phyloP scores from a whole-genome alignment of 2,797 vertebrate species.

The Argya squamiceps region DNA sequence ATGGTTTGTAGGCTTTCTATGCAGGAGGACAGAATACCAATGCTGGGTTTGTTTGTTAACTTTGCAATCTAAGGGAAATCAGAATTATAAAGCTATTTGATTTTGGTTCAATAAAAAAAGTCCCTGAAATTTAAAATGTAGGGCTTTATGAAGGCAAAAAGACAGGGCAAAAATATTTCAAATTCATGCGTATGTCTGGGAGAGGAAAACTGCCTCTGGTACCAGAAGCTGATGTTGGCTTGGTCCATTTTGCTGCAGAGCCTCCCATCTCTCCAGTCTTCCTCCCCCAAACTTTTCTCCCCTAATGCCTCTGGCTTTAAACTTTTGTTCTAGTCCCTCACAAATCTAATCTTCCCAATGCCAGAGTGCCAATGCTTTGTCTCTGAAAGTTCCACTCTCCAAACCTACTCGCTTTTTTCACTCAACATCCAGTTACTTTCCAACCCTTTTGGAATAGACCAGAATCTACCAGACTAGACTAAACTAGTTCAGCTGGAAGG shows the following conservation, averaged over 20 bases:
- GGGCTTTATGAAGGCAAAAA: not conserved
- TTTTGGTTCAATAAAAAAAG: not conserved
- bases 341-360: not conserved
- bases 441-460: not conserved
- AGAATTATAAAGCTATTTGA: not conserved
- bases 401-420: not conserved
- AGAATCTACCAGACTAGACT: not conserved
- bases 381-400: accelerated
- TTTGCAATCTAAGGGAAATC: not conserved
- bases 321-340: not conserved
- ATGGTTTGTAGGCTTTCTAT: not conserved
- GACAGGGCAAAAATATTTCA: not conserved
- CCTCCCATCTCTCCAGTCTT: not conserved
- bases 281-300: not conserved
- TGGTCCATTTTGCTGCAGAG: not conserved
- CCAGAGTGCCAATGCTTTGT: not conserved
- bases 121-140: not conserved
- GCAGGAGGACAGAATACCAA: not conserved
- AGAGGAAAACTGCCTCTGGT: not conserved
- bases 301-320: not conserved
- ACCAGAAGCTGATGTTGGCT: not conserved
- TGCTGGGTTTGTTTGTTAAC: not conserved
- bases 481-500: not conserved
- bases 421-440: not conserved
- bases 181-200: not conserved